Conservation (phyloP, 2,113 vertebrate genomes). For the Ginglymostoma cirratum region DNA sequence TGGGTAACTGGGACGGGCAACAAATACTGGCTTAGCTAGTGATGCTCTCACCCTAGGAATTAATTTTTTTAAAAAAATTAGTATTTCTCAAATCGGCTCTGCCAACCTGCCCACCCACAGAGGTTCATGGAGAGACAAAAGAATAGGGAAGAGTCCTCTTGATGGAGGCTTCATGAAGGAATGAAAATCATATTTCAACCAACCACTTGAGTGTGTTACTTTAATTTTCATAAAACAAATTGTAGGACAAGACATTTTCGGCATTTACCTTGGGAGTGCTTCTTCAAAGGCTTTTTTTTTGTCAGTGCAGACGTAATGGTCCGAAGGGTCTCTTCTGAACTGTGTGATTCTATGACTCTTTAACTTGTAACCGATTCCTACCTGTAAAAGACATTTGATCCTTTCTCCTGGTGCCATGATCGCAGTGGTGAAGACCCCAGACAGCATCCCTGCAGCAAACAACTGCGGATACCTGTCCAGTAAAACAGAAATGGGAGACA, state of each 20-base stretch:
- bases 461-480: constrained; percentile 80
- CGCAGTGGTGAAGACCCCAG: constrained; percentile 88
- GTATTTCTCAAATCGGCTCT: not conserved
- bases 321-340: too few species aligned
- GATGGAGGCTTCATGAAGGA: not conserved
- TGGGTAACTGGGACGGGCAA: too few species aligned
- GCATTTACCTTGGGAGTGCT: not conserved
- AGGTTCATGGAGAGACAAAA: not conserved
- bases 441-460: constrained; percentile 92
- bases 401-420: constrained; percentile 97
- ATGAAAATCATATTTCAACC: not conserved
- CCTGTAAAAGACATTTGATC: constrained; percentile 96
- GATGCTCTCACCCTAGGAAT: too few species aligned
- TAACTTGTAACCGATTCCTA: constrained; percentile 47
- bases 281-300: not conserved
- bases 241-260: not conserved
- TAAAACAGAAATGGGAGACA: not conserved
- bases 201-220: not conserved
- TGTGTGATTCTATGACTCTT: not conserved
- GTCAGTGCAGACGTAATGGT: too few species aligned
- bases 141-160: not conserved
- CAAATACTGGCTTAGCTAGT: too few species aligned
- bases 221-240: not conserved
- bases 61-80: too few species aligned
- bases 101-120: not conserved